A percentile compares a stretch with the other conserved stretches of the same genome.
Evolutionary conservation across 2,797 vertebrate species (phyloP).

Genomic region (Odontamblyopus lacepedii): DNA sequence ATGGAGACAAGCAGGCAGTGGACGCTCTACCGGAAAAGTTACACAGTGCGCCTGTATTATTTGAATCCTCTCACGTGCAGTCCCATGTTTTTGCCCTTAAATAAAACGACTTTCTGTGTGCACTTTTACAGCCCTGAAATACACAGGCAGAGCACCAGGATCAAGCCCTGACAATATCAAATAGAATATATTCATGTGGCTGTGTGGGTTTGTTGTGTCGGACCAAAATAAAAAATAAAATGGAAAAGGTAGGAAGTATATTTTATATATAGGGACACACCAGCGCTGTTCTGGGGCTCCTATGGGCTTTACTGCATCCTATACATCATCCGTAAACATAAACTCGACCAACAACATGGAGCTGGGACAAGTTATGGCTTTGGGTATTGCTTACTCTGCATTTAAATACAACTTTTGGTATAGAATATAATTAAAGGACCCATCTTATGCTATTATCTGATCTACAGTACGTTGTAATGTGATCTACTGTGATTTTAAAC

Average conservation of each 20-base stretch:
- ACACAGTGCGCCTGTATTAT: too few relatives aligned
- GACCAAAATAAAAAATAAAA: slow-evolving; percentile 16
- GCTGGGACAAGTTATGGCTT: not conserved
- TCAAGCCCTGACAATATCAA: slow-evolving; percentile 69
- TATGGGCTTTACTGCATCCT: not conserved
- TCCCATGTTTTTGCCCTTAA: slow-evolving; percentile 29
- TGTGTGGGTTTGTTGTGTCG: slow-evolving; percentile 41
- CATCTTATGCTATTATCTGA: too few relatives aligned
- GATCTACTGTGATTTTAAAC: too few relatives aligned
- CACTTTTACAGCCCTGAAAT: slow-evolving; percentile 63
- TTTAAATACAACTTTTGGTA: too few relatives aligned
- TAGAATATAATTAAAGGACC: too few relatives aligned
- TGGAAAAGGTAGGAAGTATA: slow-evolving; percentile 24
- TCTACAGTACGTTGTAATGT: too few relatives aligned
- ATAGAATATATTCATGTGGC: slow-evolving; percentile 70
- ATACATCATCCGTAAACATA: not conserved
- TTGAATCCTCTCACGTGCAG: slow-evolving; percentile 36
- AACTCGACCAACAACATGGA: not conserved
- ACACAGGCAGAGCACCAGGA: slow-evolving; percentile 64
- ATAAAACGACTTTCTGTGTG: slow-evolving; percentile 62
- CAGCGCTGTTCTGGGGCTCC: slow-evolving; percentile 11
- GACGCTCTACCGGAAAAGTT: too few relatives aligned
- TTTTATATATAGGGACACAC: slow-evolving; percentile 40
- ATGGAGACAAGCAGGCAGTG: too few relatives aligned
- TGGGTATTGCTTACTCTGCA: too few relatives aligned